These are phyloP conservation scores for Chlorops oryzae DNA, from an alignment of 1,140 invertebrate genomes.

Conservation along the genomic window DNA sequence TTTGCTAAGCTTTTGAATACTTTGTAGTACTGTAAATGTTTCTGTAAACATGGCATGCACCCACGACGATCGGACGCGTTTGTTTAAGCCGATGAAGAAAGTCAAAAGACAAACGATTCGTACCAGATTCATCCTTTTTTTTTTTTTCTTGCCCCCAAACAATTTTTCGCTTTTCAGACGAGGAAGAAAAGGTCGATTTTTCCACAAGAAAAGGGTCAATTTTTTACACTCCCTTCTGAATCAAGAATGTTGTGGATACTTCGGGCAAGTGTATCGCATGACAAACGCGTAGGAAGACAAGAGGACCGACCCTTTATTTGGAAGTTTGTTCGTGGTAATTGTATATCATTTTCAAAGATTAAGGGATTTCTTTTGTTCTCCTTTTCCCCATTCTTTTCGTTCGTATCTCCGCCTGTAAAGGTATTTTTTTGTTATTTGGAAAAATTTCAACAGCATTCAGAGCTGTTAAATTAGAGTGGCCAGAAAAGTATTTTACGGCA, in stretches of 20 bases:
- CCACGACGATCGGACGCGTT: background rate
- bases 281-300: background rate
- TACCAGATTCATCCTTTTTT: slow-evolving; percentile 1
- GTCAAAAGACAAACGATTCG: slow-evolving; percentile 11
- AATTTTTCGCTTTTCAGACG: too few species aligned
- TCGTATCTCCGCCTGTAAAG: background rate
- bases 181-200: too few species aligned
- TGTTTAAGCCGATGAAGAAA: too few species aligned
- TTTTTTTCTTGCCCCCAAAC: background rate
- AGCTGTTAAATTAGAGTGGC: background rate
- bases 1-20: slow-evolving; percentile 2
- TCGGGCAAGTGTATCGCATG: background rate
- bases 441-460: too few species aligned
- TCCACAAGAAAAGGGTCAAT: too few species aligned
- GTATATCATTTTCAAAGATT: slow-evolving; percentile 47
- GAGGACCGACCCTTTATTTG: background rate
- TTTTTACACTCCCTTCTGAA: background rate
- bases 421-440: too few species aligned
- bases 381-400: slow-evolving; percentile 1
- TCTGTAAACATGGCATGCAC: slow-evolving; percentile 2
- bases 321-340: slow-evolving; percentile 33
- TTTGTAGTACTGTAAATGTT: slow-evolving; percentile 8
- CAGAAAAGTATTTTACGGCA: slow-evolving; percentile 11
- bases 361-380: slow-evolving; percentile 36
- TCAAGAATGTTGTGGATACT: slow-evolving; percentile 3